These are phyloP conservation scores for Exocentrus adspersus DNA, from an alignment of 2,888 invertebrate genomes.

Conservation along the genomic window DNA sequence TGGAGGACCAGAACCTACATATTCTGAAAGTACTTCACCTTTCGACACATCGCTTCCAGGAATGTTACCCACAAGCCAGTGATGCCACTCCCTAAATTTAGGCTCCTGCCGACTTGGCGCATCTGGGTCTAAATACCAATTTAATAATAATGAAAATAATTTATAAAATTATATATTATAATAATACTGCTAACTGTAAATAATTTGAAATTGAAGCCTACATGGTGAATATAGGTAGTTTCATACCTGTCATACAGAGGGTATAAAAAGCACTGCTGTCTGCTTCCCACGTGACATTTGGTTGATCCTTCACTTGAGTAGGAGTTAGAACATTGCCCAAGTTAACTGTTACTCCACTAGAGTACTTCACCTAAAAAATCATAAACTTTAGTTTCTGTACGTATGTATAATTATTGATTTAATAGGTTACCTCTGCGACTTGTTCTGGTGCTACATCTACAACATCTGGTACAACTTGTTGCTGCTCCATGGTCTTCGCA, in stretches of 20 bases:
- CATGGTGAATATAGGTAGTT: background rate
- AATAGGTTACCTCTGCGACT: slow-evolving; percentile 44
- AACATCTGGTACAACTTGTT: slow-evolving; percentile 57
- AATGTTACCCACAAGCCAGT: slow-evolving; percentile 75
- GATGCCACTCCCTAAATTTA: slow-evolving; percentile 86
- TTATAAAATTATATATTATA: too few relatives aligned
- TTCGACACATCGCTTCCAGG: slow-evolving; percentile 66
- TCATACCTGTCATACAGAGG: slow-evolving; percentile 67
- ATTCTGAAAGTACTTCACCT: slow-evolving; percentile 81
- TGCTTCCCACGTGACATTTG: slow-evolving; percentile 66
- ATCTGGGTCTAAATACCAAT: slow-evolving; percentile 77
- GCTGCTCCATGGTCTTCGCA: slow-evolving; percentile 53
- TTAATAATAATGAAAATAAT: too few relatives aligned
- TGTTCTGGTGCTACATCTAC: slow-evolving; percentile 54
- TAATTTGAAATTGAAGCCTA: too few relatives aligned
- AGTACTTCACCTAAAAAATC: slow-evolving; percentile 49
- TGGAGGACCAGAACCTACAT: slow-evolving; percentile 88
- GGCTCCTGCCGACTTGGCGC: slow-evolving; percentile 86
- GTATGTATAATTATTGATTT: background rate
- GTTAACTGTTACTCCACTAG: slow-evolving; percentile 52
- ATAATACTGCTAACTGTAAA: too few relatives aligned
- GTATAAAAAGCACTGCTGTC: slow-evolving; percentile 66
- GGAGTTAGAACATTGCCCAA: slow-evolving; percentile 54
- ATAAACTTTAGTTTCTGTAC: background rate
- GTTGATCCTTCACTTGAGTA: slow-evolving; percentile 58